Evolutionary conservation across 2,113 vertebrate species (phyloP), one percentile per base, ranked within the genome.

Genomic region (Parus major): DNA sequence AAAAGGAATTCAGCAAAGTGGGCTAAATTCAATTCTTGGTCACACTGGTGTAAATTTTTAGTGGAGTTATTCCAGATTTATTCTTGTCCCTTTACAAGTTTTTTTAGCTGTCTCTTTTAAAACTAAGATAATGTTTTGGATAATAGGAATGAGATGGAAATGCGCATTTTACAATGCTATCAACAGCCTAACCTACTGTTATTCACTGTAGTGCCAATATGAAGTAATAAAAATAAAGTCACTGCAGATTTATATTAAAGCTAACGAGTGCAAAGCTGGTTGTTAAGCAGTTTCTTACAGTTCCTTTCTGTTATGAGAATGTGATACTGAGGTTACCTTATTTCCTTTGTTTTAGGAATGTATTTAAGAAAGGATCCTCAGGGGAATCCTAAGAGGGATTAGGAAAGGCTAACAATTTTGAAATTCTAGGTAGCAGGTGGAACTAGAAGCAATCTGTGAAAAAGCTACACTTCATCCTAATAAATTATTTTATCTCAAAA

Each of bases 401-500:
- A 77, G 11, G 55, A 79, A 89, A 88, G 28, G 55, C 25, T 77
- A 59, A 91, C 90, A 61, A 70, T 63, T 60, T 7, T 33, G 53
- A 65, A 71, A 87, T 5, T 55, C 36, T 66, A 63, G 33, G 72
- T 94, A 90, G 68, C 68, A 92, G 90, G 71, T 85, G 39, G 52
- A 88, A 56, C 20, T 56, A 78, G 50, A 77, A 88, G 25, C 63
- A 82, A 53, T 50, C 55, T 85, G 36, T 55, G 35, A 77, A 93
- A 92, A 95, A 86, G 29, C 52, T 82, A 73, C 29, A 36, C 27
- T 88, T 90, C 75, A 77, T 73, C 44, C 52, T 92, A 77, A 92
- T 70, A 93, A 93, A 80, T 83, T 12, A 82, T 66, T 94, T 94
- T 71, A 85, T 87, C 52, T 52, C 59, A 93, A 87, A 86, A 39